A percentile compares a stretch with the other conserved stretches of the same genome.
Conservation (phyloP, 1,140 invertebrate species). For the Oreohelix idahoensis region DNA sequence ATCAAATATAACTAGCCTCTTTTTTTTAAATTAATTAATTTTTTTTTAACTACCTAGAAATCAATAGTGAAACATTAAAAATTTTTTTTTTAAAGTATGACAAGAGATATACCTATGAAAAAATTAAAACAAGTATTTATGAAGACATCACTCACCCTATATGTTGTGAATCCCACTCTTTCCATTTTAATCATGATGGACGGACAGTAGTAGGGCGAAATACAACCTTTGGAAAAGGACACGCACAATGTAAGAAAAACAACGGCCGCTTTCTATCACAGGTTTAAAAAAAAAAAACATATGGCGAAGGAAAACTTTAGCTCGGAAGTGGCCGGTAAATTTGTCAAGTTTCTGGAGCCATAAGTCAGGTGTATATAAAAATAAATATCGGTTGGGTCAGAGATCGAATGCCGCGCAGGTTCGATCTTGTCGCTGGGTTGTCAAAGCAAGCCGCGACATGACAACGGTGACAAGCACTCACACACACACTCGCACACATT, state of each 20-base stretch:
- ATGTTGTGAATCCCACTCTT: conserved; percentile 67
- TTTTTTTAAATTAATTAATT: no score
- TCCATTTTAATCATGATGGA: conserved; percentile 69
- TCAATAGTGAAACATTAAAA: no score
- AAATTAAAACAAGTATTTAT: no score
- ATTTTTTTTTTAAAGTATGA: no score
- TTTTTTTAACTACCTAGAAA: no score
- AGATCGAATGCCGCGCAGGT: conserved; percentile 30
- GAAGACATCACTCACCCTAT: conserved; percentile 68
- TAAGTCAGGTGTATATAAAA: no score
- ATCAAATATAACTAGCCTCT: no score
- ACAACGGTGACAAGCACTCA: background rate
- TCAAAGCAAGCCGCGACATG: background rate
- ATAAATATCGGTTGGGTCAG: background rate
- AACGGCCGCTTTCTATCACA: background rate
- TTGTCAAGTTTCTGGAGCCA: background rate
- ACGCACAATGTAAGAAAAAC: no score
- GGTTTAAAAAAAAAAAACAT: background rate
- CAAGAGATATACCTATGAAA: no score
- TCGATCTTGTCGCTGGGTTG: conserved; percentile 29
- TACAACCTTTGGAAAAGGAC: background rate
- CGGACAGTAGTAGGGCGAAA: conserved; percentile 25
- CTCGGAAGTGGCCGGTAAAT: no score
- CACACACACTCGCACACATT: background rate
- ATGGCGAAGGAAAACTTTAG: background rate